Evolutionary conservation across 2,797 vertebrate species (phyloP).

Genomic region (Nyctalus aviator): DNA sequence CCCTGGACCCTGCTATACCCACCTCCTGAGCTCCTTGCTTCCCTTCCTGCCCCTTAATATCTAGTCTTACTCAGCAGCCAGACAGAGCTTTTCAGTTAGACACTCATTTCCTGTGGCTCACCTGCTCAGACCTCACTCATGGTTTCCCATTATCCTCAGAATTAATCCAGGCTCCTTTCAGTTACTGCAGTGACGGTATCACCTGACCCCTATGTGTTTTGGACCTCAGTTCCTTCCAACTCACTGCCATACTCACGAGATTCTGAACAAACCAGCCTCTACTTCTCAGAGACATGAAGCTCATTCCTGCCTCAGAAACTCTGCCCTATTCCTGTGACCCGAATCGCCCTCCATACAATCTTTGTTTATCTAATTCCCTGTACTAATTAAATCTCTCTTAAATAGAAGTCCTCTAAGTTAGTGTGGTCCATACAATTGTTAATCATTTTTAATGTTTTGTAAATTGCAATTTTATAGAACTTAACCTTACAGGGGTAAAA

Average conservation of each 20-base stretch:
- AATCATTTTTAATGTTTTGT: neutral
- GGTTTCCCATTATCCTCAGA: neutral
- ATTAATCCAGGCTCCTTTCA: neutral
- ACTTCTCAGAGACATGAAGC: neutral
- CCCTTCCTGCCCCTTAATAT: neutral
- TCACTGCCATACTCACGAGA: neutral
- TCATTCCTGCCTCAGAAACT: neutral
- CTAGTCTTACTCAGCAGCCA: neutral
- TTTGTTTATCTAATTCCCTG: rapidly evolving
- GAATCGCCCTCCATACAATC: neutral
- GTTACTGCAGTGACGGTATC: too few species aligned
- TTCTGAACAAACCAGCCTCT: neutral
- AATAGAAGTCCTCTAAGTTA: neutral
- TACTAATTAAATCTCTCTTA: neutral
- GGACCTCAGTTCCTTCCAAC: neutral
- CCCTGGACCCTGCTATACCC: neutral
- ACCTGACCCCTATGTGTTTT: neutral
- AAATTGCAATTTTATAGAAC: neutral
- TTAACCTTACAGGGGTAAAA: neutral
- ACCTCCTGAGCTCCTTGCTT: neutral
- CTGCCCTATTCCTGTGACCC: too few species aligned
- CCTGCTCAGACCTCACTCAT: neutral
- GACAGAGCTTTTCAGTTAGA: neutral
- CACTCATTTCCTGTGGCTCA: neutral
- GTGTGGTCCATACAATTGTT: neutral